Percentiles rank a stretch among this genome's conserved stretches.
These are phyloP conservation scores for Botia almorhae DNA, from an alignment of 2,797 vertebrate species.

Conservation along the genomic window DNA sequence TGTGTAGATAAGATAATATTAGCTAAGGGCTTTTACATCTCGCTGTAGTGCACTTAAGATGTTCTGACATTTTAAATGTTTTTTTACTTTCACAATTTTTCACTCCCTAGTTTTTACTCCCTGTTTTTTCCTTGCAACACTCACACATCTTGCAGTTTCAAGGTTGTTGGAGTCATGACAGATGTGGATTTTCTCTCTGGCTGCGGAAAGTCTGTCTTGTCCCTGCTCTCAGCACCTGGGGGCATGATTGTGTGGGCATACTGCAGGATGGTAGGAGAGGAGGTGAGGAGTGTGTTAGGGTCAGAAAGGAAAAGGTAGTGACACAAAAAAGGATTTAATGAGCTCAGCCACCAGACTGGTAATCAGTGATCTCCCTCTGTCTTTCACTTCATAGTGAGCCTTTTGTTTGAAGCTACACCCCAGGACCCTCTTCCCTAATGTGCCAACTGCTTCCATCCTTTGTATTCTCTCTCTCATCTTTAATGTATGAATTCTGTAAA, in stretches of 20 bases:
- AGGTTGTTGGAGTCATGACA: constrained; percentile 5
- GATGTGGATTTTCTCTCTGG: background rate
- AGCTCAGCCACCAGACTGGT: constrained; percentile 33
- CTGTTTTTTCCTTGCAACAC: background rate
- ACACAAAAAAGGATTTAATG: constrained; percentile 30
- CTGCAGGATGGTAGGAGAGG: constrained; percentile 2
- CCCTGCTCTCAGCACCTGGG: constrained; percentile 10
- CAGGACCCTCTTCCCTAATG: constrained; percentile 27
- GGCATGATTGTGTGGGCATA: constrained; percentile 14
- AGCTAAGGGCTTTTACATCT: background rate
- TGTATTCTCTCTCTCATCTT: background rate
- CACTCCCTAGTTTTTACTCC: background rate
- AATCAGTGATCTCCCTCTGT: constrained; percentile 31
- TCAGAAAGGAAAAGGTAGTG: background rate
- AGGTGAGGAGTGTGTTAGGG: constrained; percentile 30
- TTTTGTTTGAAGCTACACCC: constrained; percentile 32
- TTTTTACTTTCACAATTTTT: background rate
- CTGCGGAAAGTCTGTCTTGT: background rate
- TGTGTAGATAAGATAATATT: constrained; percentile 16
- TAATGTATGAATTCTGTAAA: too few species aligned
- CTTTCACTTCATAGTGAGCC: constrained; percentile 17
- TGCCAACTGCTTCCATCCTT: background rate
- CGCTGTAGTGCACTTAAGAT: constrained; percentile 16
- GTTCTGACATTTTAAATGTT: background rate
- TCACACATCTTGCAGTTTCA: background rate